Evolutionary conservation across 2,888 invertebrate species (phyloP).

Genomic region (Pediacus dermestoides): DNA sequence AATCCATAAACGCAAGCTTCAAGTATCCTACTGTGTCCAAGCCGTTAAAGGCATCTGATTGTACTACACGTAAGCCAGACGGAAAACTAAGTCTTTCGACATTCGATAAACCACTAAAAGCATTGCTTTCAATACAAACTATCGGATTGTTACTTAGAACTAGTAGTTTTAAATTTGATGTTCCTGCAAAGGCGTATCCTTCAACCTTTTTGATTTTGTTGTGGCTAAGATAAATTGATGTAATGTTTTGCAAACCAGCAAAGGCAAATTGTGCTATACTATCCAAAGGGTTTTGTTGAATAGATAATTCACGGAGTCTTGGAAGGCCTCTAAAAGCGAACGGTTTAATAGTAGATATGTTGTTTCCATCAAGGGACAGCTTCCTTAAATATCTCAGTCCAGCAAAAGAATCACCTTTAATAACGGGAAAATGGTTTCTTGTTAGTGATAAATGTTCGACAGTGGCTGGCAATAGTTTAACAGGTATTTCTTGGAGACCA

Average conservation of each 20-base stretch:
- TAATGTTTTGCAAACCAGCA: conserved; percentile 77
- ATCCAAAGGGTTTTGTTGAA: conserved; percentile 80
- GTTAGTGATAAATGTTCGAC: conserved; percentile 84
- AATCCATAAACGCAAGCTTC: conserved; percentile 80
- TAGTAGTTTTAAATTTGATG: conserved; percentile 77
- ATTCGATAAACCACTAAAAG: conserved; percentile 79
- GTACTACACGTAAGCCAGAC: conserved; percentile 71
- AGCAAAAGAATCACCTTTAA: conserved; percentile 78
- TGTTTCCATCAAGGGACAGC: conserved; percentile 82
- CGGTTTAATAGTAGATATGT: conserved; percentile 76
- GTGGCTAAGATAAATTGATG: conserved; percentile 61
- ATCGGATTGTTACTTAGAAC: conserved; percentile 82
- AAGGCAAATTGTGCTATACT: conserved; percentile 81
- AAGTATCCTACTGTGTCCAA: conserved; percentile 78
- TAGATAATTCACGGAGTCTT: conserved; percentile 73
- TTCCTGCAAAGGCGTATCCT: conserved; percentile 82
- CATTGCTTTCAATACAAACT: conserved; percentile 73
- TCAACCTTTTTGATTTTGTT: conserved; percentile 57
- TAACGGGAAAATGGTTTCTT: conserved; percentile 77
- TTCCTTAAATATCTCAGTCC: conserved; percentile 77
- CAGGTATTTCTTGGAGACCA: conserved; percentile 74
- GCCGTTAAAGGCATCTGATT: conserved; percentile 77
- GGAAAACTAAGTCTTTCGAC: conserved; percentile 81
- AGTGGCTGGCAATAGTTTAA: conserved; percentile 67
- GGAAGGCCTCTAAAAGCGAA: conserved; percentile 83